Percentiles rank a stretch among this genome's conserved stretches.
phyloP scores from a whole-genome alignment of 2,888 invertebrate genomes.

The Caenorhabditis sp. region DNA sequence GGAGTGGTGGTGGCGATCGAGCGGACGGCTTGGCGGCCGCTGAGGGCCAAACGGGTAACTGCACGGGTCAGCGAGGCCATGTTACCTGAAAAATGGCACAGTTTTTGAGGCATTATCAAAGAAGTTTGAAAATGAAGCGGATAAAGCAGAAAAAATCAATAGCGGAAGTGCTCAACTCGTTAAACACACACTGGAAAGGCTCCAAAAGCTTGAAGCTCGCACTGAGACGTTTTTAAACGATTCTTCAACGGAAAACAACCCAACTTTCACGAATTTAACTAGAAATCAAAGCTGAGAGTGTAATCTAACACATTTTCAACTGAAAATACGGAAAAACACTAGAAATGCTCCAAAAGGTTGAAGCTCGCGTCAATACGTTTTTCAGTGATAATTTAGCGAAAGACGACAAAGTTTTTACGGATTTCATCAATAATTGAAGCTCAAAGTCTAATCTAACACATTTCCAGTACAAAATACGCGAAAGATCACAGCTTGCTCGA shows the following conservation, averaged over 20 bases:
- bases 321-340: no score
- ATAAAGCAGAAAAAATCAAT: background rate
- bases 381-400: background rate
- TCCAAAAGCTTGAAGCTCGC: no score
- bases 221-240: no score
- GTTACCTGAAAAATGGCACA: conserved; percentile 32
- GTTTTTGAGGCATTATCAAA: conserved; percentile 1
- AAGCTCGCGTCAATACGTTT: no score
- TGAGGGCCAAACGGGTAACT: conserved; percentile 53
- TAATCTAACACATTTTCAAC: no score
- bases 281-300: no score
- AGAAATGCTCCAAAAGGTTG: no score
- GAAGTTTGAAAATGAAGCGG: background rate
- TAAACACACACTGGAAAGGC: no score
- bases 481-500: background rate
- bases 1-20: conserved; percentile 59
- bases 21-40: conserved; percentile 51
- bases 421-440: background rate
- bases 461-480: conserved; percentile 5
- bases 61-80: conserved; percentile 69
- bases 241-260: no score
- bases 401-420: background rate
- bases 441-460: background rate
- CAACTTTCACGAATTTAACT: no score
- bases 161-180: background rate